Base-by-base conservation (phyloP, 2,113 vertebrate species). In the Lycaon pictus region DNA sequence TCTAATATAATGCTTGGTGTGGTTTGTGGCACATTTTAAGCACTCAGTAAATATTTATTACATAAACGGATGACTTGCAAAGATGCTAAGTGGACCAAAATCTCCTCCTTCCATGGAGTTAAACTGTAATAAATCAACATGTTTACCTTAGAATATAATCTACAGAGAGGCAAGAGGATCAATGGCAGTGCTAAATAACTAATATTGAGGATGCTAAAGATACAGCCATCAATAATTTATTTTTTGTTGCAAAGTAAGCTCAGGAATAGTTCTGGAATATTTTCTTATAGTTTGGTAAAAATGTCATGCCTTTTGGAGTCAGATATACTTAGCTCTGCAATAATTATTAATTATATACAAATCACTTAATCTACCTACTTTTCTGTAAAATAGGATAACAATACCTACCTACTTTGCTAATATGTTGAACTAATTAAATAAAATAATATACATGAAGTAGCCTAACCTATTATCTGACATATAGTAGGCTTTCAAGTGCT, bases 341-440 rank as follows among this genome's bases (percentile, higher is more conserved):
- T 10, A 19, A 69, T 87, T 71, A 63, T 86, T 63, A 25, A 69
- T 71, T 6, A 72, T 71, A 86, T 12, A 74, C 5, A 92, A 85
- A 90, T 96, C 23, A 71, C 2, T 29, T 62, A 85, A 76, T 10
- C 67, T 58, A 51, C 1, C 4, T 71, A 77, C 35, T 95, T 89
- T 90, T 69, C 13, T 13, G 5, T 82, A 90, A 95, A 96, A 94
- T 32, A 79, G 2, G 55, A 7, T 71, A 84, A 56, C 6, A 81
- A 29, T 0, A 77, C 10, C 13, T 82, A 82, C 12, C 13, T 82
- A 82, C 12, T 58, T 91, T 35, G 84, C 5, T 53, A 84, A 69
- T 62, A 43, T 85, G 58, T 88, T 90, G 48, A 88, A 96, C 48
- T 88, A 69, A 48, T 56, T 76, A 77, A 95, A 80, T 95, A 58